Evolutionary conservation across 2,888 invertebrate species (phyloP), one percentile per base, ranked within the genome.

Genomic region (Chrysotoxum bicinctum): DNA sequence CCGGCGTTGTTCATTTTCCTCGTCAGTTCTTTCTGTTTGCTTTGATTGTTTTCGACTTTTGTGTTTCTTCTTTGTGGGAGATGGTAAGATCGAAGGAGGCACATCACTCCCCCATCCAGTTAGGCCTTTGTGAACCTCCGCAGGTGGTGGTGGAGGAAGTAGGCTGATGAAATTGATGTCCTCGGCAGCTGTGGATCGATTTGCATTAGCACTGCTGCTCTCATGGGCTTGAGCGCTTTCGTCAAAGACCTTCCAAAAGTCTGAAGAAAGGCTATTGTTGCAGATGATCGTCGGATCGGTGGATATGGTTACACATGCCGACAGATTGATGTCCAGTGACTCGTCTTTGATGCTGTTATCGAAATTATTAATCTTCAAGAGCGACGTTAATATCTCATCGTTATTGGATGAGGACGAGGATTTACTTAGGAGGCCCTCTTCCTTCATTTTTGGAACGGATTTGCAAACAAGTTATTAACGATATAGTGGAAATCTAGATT

Each of bases 341-440:
- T 91, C 91, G 73, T 91, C 91, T 85, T 91, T 91, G 21, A 91
- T 91, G 87, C 90, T 91, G 56, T 91, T 91, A 87, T 92, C 91
- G 52, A 91, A 91, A 66, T 91, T 91, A 64, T 91, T 91, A 77
- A 91, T 90, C 62, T 91, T 90, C 73, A 92, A 80, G 68, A 91
- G 87, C 5, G 91, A 89, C 70, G 90, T 90, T 8, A 92, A 88
- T 66, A 92, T 91, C 81, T 92, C 91, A 83, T 91, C 91, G 80
- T 88, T 91, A 21, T 89, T 88, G 48, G 35, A 72, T 1, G 54
- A 56, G 9, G 81, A 58, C n/a, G 32, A 58, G 1, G 73, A 58
- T 54, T 77, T 85, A 40, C 19, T 81, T 0, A 52, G 48, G 35
- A 86, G 58, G 12, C 74, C 83, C 35, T 83, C 86, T 40, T 87